These are phyloP conservation scores for Lasioglossum vierecki DNA, from an alignment of 2,888 invertebrate species.

Conservation along the genomic window DNA sequence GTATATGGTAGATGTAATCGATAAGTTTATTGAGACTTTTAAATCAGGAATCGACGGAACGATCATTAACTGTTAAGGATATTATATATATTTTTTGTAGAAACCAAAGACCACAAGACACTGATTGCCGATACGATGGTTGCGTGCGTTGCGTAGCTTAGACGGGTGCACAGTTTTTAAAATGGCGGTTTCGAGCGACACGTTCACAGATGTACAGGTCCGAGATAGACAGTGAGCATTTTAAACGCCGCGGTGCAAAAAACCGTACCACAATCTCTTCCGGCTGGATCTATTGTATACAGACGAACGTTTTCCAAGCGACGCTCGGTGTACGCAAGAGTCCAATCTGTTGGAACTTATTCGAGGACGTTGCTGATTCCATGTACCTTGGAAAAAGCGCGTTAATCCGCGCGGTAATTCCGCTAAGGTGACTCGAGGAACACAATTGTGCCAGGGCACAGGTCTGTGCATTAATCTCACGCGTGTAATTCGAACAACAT, in stretches of 20 bases:
- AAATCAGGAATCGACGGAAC: slow-evolving; percentile 78
- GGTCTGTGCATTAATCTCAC: too few relatives aligned
- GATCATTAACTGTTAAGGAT: slow-evolving; percentile 81
- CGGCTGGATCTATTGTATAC: background rate
- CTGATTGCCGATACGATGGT: slow-evolving; percentile 68
- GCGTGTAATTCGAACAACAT: too few relatives aligned
- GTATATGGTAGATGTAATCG: slow-evolving; percentile 65
- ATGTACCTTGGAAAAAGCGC: background rate
- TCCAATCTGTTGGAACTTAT: background rate
- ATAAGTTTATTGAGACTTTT: slow-evolving; percentile 79
- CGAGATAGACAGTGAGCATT: slow-evolving; percentile 2
- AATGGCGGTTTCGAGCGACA: slow-evolving; percentile 64
- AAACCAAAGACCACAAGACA: slow-evolving; percentile 82
- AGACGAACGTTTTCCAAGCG: background rate
- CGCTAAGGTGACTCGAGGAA: background rate
- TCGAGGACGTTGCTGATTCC: background rate
- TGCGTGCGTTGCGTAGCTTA: slow-evolving; percentile 69
- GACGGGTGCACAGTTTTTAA: slow-evolving; percentile 68
- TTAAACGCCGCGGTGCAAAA: background rate
- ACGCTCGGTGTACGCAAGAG: too few relatives aligned
- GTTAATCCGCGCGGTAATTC: background rate
- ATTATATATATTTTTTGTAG: slow-evolving; percentile 83
- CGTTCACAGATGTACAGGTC: slow-evolving; percentile 8
- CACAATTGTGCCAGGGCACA: background rate
- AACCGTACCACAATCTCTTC: background rate